A percentile compares a stretch with the other conserved stretches of the same genome.
phyloP scores from a whole-genome alignment of 2,888 invertebrate species.

The Eudemis profundana region DNA sequence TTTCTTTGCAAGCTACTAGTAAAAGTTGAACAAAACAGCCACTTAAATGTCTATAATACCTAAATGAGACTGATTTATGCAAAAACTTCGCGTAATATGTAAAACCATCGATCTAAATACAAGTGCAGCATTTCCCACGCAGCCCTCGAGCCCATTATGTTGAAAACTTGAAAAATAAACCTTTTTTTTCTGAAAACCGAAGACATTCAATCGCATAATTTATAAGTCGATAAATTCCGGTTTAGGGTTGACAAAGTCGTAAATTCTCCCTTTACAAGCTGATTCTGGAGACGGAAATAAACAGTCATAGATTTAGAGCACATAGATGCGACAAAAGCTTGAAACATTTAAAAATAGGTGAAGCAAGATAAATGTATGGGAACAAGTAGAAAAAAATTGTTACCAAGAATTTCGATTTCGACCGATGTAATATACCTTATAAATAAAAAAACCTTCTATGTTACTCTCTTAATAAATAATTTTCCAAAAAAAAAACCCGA shows the following conservation, averaged over 20 bases:
- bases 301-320: slow-evolving; percentile 1
- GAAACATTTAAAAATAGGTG: too few relatives aligned
- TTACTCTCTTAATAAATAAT: too few relatives aligned
- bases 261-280: slow-evolving; percentile 26
- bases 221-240: slow-evolving; percentile 32
- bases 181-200: slow-evolving; percentile 16
- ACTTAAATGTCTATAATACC: too few relatives aligned
- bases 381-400: too few relatives aligned
- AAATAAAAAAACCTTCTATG: too few relatives aligned
- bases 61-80: not conserved
- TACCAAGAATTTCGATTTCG: too few relatives aligned
- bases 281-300: slow-evolving; percentile 16
- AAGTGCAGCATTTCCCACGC: not conserved
- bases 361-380: too few relatives aligned
- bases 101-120: not conserved
- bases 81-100: not conserved
- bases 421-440: too few relatives aligned
- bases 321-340: not conserved
- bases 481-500: too few relatives aligned
- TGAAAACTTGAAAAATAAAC: slow-evolving; percentile 3
- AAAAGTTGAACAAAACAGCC: not conserved
- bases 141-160: not conserved
- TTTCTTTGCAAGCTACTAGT: not conserved
- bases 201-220: slow-evolving; percentile 16
- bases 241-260: slow-evolving; percentile 28